Conservation (phyloP, 2,888 invertebrate species). For the Balanococcus diminutus region DNA sequence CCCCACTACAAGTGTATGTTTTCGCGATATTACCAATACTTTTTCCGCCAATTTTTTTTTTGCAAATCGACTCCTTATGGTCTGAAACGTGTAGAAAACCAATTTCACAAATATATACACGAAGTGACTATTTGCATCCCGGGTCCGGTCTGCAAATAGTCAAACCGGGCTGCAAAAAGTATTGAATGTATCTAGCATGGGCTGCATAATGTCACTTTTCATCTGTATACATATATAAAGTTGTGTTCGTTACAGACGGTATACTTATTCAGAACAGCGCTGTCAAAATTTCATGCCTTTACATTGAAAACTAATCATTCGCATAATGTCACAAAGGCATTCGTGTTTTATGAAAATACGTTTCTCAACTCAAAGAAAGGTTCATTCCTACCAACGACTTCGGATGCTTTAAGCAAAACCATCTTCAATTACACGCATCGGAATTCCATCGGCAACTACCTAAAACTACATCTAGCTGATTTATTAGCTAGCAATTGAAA, state of each 20-base stretch:
- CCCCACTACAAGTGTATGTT: no score
- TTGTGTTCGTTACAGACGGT: not conserved
- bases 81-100: no score
- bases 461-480: not conserved
- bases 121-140: no score
- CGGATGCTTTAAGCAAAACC: not conserved
- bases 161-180: no score
- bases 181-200: no score
- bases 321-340: not conserved
- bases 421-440: not conserved
- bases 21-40: no score
- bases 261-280: not conserved
- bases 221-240: not conserved
- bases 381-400: not conserved
- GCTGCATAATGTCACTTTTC: no score
- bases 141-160: no score
- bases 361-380: not conserved
- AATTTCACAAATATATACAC: no score
- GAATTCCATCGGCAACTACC: not conserved
- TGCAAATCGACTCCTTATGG: no score
- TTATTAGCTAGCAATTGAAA: not conserved
- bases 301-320: not conserved
- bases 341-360: not conserved
- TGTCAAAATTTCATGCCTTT: not conserved
- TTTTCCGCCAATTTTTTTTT: no score